A percentile compares a stretch with the other conserved stretches of the same genome.
phyloP scores from a whole-genome alignment of 1,140 invertebrate species.

The Hesperophylax magnus region DNA sequence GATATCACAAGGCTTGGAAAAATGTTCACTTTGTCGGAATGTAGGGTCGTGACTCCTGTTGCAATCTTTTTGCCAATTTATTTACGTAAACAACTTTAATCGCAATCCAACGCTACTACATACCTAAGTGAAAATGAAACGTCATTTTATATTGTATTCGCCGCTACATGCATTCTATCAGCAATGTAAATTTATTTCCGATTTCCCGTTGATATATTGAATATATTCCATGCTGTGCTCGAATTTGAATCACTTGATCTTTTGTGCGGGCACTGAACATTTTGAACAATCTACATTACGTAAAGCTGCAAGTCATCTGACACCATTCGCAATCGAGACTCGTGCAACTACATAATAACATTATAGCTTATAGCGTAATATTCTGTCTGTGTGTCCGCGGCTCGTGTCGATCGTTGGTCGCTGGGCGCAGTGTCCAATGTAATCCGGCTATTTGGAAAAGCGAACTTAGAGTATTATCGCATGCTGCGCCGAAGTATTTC shows the following conservation, averaged over 20 bases:
- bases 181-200: background rate
- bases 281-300: background rate
- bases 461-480: background rate
- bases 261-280: background rate
- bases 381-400: background rate
- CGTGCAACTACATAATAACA: background rate
- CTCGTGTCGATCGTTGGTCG: background rate
- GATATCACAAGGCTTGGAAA: no score
- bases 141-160: background rate
- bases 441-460: background rate
- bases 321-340: conserved; percentile 20
- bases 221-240: background rate
- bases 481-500: background rate
- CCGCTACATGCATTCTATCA: background rate
- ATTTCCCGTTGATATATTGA: background rate
- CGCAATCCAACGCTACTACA: no score
- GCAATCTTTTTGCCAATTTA: no score
- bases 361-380: background rate
- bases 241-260: conserved; percentile 5
- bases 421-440: background rate
- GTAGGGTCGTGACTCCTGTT: no score
- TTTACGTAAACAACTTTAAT: no score
- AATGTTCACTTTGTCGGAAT: no score
- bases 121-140: background rate
- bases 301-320: conserved; percentile 17